Evolutionary conservation across 1,140 invertebrate species (phyloP), one percentile per base, ranked within the genome.

Genomic region (Zaprionus camerounensis): DNA sequence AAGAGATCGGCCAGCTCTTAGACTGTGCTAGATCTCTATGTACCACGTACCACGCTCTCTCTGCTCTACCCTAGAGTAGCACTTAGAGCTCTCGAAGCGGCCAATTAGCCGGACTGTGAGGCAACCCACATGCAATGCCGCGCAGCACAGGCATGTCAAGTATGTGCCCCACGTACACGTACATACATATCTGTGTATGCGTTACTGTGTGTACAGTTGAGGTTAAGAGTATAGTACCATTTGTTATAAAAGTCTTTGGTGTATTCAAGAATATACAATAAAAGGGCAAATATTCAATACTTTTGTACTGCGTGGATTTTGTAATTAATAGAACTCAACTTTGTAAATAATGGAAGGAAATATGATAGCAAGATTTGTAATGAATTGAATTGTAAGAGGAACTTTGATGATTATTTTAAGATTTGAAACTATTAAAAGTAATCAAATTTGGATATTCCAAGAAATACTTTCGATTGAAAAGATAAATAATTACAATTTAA

Each of bases 21-120:
- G 15, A 34, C 65, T 69, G 57, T 36, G 22, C 70, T 51, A 56
- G 38, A 63, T 58, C 34, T 13, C 9, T 28, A 31, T 13, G 13
- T 28, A 56, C 26, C 53, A 26, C 53, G n/a, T 46, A 17, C 2
- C 41, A 46, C n/a, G 2, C 17, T 11, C 41, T n/a, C 38, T 6
- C 38, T 5, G n/a, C 13, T 41, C 7, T 46, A 56, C 22, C 61
- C 3, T 31, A 53, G 31, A 11, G 41, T n/a, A 63, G 38, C 41
- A 75, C 72, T 75, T 75, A 31, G 63, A 46, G 67, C 66, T 70
- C 67, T 75, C 62, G 24, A 75, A 56, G 72, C 38, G 31, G 41
- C 38, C 66, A 74, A 74, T 74, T 74, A 74, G 71, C 71, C 26
- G 46, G 65, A 61, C 65, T 74, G 49, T 75, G 72, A 63, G 58